Base-by-base conservation (phyloP, 2,113 vertebrate genomes). In the Sinocyclocheilus grahami region DNA sequence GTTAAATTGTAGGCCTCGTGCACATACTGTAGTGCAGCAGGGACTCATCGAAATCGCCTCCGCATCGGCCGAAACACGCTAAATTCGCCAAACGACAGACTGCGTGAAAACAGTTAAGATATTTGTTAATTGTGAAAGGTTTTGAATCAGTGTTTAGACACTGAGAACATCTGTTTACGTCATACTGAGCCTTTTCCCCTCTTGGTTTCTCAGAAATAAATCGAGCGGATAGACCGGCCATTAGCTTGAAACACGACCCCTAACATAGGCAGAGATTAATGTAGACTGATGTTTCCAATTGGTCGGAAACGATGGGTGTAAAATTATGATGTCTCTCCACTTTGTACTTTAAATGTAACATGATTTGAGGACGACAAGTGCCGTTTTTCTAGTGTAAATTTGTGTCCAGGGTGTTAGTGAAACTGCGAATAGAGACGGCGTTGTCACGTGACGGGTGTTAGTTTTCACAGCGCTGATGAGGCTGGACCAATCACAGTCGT, bases 1-100 rank as follows among this genome's bases (percentile, higher is more conserved):
- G 42, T 82, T 82, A 48, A 67, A 9, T 69, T 82, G 6, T 69
- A 33, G 80, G 80, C 80, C 80, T 82, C 42, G 16, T 30, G 62
- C 48, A 67, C 24, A 51, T 51, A 22, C 62, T 69, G 80, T 82
- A 69, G 24, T 69, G 62, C 24, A 30, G 80, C n/a, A 82, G 27
- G 42, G 42, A 30, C 53, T 82, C 42, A 69, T 82, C 80, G 8
- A 27, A 67, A 51, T 33, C 80, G 62, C 80, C 62, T 82, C 24
- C 14, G 13, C n/a, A 33, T 82, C 80, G 22, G 5, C 33, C 14
- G 2, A 82, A 51, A 48, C 48, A 46, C 63, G 24, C 5, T 67
- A 18, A 10, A 33, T 33, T 51, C 14, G 4, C 42, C 27, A 33
- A 82, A 82, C 53, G 24, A 33, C 80, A 67, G 9, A 22, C 16